A percentile compares a stretch with the other conserved stretches of the same genome.
These are phyloP conservation scores for Zoanthus sansibaricus DNA, from an alignment of 92 coral and sea anemone species.

Conservation along the genomic window DNA sequence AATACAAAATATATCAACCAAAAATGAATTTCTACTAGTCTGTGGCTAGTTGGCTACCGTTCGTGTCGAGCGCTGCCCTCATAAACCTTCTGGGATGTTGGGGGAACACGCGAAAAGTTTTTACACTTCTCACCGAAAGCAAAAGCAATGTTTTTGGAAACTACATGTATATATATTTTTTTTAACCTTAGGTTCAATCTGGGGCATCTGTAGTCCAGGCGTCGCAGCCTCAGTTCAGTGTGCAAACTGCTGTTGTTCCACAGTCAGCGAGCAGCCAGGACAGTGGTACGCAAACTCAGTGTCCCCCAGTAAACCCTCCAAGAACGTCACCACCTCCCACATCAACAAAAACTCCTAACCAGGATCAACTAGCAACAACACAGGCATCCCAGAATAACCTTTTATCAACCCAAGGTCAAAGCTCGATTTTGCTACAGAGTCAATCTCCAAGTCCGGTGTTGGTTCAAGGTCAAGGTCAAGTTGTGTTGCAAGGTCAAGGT, in stretches of 20 bases:
- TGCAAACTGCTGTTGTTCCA: conserved; percentile 18
- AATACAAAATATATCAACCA: no score
- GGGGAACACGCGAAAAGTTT: no score
- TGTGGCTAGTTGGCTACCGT: no score
- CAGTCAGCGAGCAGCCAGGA: conserved; percentile 58
- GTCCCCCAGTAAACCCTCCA: conserved; percentile 31
- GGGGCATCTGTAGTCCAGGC: conserved; percentile 40
- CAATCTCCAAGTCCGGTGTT: conserved; percentile 11
- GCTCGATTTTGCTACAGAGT: conserved; percentile 13
- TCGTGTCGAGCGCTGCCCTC: no score
- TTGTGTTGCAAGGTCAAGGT: conserved; percentile 35
- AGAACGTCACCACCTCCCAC: conserved; percentile 20
- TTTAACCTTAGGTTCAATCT: conserved; percentile 9
- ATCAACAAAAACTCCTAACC: background rate
- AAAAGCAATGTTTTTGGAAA: no score
- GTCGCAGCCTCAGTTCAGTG: conserved; percentile 33
- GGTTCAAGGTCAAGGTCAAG: conserved; percentile 41
- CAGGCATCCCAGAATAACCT: conserved; percentile 32
- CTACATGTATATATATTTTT: background rate
- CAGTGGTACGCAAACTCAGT: conserved; percentile 54
- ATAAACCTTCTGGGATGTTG: no score
- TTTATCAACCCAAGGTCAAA: conserved; percentile 33
- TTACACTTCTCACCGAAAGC: no score
- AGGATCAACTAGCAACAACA: conserved; percentile 31
- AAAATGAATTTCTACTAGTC: no score